Evolutionary conservation across 1,140 invertebrate species (phyloP), one percentile per base, ranked within the genome.

Genomic region (Brachionus sp.): DNA sequence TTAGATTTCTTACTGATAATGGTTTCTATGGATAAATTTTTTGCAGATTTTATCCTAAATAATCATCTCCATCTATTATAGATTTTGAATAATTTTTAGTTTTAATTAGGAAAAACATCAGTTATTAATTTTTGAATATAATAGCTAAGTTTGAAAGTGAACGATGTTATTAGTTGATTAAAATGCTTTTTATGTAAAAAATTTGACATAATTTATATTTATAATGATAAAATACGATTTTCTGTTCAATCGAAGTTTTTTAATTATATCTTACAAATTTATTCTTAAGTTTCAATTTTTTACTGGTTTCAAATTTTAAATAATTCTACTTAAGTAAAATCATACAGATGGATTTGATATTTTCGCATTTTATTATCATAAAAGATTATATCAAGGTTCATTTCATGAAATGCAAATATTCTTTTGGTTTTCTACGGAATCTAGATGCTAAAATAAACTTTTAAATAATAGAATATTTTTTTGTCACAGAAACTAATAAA

Each of bases 291-390:
- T 25, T 57, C 50, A 57, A 19, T 25, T 57, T 29, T 23, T 57
- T 57, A 19, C 19, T 57, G 50, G 5, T 57, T 25, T 12, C 7
- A 19, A 57, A 57, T 19, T 19, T 57, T 5, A n/a, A 57, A 57
- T 19, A 57, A 19, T 57, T 25, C n/a, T 25, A 1, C 9, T 16
- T 1, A 57, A 57, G 16, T 9, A 19, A 23, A 7, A 57, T 9
- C 50, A 23, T 19, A 57, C 19, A 57, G 50, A 23, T 6, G 50
- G 50, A 57, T 19, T 19, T 57, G 2, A 25, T 57, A 19, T 6
- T 57, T 57, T 57, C 19, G 50, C n/a, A 57, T 57, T 57, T 57
- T 57, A 57, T 57, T 57, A 57, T 57, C 50, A 57, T 57, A 57
- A 57, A 57, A 57, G 50, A 57, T 57, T 19, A 6, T 57, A 50